Base-by-base conservation (phyloP, 37 sponge, comb jelly and placozoan species). In the Trichoplax adhaerens region DNA sequence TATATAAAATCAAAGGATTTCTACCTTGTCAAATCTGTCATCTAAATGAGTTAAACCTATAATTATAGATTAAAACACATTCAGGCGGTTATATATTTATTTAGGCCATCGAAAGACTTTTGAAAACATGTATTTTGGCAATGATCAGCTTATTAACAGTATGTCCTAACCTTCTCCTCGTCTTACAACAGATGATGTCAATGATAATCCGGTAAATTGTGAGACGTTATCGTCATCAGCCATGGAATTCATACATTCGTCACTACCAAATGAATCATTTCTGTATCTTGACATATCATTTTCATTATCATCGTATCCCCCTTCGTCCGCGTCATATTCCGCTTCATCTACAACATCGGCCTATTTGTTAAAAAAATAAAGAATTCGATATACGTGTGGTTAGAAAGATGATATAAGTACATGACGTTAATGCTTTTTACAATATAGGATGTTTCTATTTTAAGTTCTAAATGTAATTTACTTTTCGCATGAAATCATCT, bases 1-100 rank as follows among this genome's bases (percentile, higher is more conserved):
- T 10, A 60, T 10, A 60, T 10, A 60, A 12, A 60, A 12, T 12
- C 10, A 60, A 46, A 4, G 52, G 4, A 1, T 49, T 68, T 79
- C 48, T 8, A 93, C 89, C 89, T 85, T 70, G 64, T 93, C 94
- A 83, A 93, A 93, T 69, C 78, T 83, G 49, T 83, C 74, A 81
- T 93, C 94, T 66, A 93, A 70, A 55, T 79, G 57, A 0, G 80
- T 86, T 6, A 93, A 71, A 0, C 76, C 90, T 89, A 81, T 56
- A 49, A 69, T 29, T 47, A 3, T 69, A 57, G 57, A 69, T 3
- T 3, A 57, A 7, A 69, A 58, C 57, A 10, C 57, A 58, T 47
- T 69, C 57, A 10, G 57, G 57, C 56, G 55, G 56, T 10, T 47
- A 5, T 3, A 69, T 3, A 4, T 57, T 47, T 5, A 0, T 57